phyloP scores from a whole-genome alignment of 1,140 invertebrate species.

The Bombus sibiricus region DNA sequence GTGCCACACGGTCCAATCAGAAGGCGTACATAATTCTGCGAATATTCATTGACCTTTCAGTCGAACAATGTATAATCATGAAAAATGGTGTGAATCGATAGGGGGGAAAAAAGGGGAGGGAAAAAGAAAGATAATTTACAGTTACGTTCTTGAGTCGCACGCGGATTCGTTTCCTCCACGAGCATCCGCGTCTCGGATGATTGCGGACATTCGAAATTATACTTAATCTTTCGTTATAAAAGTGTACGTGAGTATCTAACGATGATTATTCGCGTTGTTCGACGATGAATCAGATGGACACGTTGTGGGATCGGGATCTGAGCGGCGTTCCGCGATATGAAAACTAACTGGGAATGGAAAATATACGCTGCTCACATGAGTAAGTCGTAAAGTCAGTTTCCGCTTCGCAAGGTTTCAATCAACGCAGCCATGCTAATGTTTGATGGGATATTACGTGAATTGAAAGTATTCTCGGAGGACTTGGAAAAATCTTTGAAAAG shows the following conservation, averaged over 20 bases:
- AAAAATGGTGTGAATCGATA: neutral
- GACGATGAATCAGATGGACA: slow-evolving; percentile 38
- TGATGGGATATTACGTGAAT: neutral
- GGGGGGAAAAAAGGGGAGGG: slow-evolving; percentile 6
- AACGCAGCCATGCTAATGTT: neutral
- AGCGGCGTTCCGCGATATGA: neutral
- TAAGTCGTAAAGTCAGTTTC: neutral
- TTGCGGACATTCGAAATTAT: slow-evolving; percentile 51
- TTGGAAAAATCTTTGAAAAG: neutral
- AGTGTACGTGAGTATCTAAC: slow-evolving; percentile 24
- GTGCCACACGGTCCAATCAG: neutral
- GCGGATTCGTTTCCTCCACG: slow-evolving; percentile 34
- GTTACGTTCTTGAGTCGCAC: slow-evolving; percentile 48
- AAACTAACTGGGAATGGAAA: neutral
- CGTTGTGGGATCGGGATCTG: slow-evolving; percentile 20
- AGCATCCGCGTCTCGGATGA: slow-evolving; percentile 4
- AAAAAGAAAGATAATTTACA: slow-evolving; percentile 50
- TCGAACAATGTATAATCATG: slow-evolving; percentile 45
- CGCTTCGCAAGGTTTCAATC: neutral
- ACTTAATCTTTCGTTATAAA: slow-evolving; percentile 56
- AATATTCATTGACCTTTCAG: slow-evolving; percentile 51
- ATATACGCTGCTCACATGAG: neutral
- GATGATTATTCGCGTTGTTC: slow-evolving; percentile 38
- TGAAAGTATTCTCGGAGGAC: neutral
- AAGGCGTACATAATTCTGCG: slow-evolving; percentile 43